Conservation (phyloP, 1,140 invertebrate species). For the Drosophila tsacasi region DNA sequence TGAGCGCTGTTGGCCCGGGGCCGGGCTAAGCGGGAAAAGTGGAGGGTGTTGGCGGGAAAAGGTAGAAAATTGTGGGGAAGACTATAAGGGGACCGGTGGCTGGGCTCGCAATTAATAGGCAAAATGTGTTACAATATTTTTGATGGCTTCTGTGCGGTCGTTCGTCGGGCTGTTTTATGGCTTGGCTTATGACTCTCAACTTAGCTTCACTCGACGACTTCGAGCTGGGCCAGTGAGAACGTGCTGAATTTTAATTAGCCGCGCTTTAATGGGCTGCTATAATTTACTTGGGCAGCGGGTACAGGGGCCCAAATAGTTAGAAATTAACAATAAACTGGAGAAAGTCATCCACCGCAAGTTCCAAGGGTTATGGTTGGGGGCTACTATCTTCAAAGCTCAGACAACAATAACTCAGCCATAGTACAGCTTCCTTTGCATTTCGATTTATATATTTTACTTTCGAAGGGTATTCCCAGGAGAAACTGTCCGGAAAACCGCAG, state of each 20-base stretch:
- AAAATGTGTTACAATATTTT: constrained; percentile 81
- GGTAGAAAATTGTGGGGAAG: constrained; percentile 26
- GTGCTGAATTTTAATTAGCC: constrained; percentile 80
- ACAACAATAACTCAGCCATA: background rate
- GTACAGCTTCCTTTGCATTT: background rate
- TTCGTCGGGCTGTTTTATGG: constrained; percentile 70
- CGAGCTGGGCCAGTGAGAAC: constrained; percentile 23
- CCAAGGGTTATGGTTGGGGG: background rate
- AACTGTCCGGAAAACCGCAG: constrained; percentile 10
- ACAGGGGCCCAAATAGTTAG: constrained; percentile 5
- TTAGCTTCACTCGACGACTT: constrained; percentile 14
- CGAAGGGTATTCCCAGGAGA: background rate
- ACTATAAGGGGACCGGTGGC: constrained; percentile 16
- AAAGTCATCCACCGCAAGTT: background rate
- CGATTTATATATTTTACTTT: background rate
- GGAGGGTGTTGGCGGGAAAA: constrained; percentile 8
- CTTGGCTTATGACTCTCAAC: constrained; percentile 62
- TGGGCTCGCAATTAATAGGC: constrained; percentile 69
- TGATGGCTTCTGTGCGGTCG: constrained; percentile 66
- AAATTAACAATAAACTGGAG: constrained; percentile 15
- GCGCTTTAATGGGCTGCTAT: constrained; percentile 61
- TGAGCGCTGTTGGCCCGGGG: constrained; percentile 4
- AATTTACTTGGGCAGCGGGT: constrained; percentile 47
- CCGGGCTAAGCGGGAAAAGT: constrained; percentile 1
- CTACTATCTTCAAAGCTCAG: background rate